phyloP scores from a whole-genome alignment of 1,140 invertebrate species.

The Micrasema minimum region DNA sequence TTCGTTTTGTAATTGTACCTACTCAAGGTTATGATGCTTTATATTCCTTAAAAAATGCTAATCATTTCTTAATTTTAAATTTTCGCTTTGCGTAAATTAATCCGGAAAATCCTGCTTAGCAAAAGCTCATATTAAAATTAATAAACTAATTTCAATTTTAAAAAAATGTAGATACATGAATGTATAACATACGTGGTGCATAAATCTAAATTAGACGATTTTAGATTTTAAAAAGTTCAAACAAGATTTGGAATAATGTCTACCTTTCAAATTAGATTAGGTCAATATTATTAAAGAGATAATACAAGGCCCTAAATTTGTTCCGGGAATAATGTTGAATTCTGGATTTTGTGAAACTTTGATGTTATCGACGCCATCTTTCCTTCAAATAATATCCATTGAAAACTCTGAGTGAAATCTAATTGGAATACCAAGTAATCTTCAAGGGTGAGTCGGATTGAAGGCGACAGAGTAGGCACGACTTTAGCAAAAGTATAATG shows the following conservation, averaged over 20 bases:
- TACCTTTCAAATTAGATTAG: background rate
- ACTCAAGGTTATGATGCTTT: too few species aligned
- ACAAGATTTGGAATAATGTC: too few species aligned
- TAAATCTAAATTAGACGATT: background rate
- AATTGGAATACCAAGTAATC: background rate
- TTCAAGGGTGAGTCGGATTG: background rate
- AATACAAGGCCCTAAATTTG: background rate
- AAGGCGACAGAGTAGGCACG: background rate
- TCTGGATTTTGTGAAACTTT: background rate
- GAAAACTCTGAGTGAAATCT: background rate
- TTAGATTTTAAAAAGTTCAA: background rate
- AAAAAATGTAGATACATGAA: background rate
- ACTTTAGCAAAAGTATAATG: background rate
- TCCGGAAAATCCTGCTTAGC: too few species aligned
- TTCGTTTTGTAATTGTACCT: too few species aligned
- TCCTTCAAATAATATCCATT: background rate
- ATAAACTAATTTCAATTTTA: too few species aligned
- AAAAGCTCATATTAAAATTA: too few species aligned
- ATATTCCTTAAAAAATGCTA: too few species aligned
- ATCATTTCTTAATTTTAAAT: too few species aligned
- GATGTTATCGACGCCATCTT: background rate
- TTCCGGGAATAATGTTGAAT: background rate
- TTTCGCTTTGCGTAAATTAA: too few species aligned
- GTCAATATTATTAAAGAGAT: background rate
- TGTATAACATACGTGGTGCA: background rate